phyloP scores from a whole-genome alignment of 1,140 invertebrate genomes.

The Palaemon carinicauda region DNA sequence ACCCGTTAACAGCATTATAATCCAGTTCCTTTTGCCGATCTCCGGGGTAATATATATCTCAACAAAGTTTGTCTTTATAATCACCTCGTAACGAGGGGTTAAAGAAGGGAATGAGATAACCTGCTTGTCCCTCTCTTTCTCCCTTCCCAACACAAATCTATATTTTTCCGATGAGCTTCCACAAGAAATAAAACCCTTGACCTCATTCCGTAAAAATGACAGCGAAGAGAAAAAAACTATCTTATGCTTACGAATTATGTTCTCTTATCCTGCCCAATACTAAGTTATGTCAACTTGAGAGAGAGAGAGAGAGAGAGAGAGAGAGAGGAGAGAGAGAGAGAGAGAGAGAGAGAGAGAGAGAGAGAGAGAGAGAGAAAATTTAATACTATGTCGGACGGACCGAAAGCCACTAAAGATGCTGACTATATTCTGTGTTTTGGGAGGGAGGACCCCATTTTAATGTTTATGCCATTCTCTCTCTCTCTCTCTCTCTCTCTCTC shows the following conservation, averaged over 20 bases:
- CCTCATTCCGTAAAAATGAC: neutral
- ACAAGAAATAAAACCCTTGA: neutral
- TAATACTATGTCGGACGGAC: neutral
- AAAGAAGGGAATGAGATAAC: neutral
- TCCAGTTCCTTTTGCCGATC: no score
- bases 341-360: constrained; percentile 9
- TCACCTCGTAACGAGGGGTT: no score
- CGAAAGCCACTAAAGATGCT: neutral
- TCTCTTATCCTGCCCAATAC: no score
- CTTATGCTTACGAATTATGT: neutral
- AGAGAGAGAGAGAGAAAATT: constrained; percentile 12
- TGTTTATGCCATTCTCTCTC: neutral
- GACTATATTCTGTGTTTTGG: no score
- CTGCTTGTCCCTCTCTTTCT: neutral
- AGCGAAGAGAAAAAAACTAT: neutral
- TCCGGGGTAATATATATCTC: no score
- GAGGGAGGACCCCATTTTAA: no score
- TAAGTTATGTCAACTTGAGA: neutral
- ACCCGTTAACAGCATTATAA: no score
- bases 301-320: constrained; percentile 5
- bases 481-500: constrained; percentile 9
- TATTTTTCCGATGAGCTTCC: neutral
- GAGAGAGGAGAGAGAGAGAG: constrained; percentile 9
- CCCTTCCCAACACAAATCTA: neutral
- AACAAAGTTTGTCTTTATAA: no score